A percentile compares a stretch with the other conserved stretches of the same genome.
These are phyloP conservation scores for Micrastur ruficollis DNA, from an alignment of 2,797 vertebrate genomes.

Conservation along the genomic window DNA sequence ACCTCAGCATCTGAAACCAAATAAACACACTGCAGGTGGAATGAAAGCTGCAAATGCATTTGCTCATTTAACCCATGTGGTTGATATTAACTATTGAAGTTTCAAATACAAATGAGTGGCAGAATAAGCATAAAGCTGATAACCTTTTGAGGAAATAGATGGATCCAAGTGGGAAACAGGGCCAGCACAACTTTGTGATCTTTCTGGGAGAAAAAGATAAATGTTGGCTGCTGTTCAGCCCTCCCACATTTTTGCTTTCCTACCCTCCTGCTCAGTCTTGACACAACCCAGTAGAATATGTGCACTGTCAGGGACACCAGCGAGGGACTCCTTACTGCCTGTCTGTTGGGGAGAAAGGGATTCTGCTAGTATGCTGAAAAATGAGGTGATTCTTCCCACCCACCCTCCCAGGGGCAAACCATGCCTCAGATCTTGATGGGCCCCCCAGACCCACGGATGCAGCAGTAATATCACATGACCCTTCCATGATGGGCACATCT, in stretches of 20 bases:
- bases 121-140: conserved; percentile 51
- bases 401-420: neutral
- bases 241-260: conserved; percentile 53
- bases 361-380: neutral
- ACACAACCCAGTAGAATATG: neutral
- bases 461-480: neutral
- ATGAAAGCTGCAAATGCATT: conserved; percentile 58
- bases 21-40: conserved; percentile 60
- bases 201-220: conserved; percentile 44
- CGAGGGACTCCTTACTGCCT: neutral
- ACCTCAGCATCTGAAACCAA: conserved; percentile 59
- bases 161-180: conserved; percentile 47
- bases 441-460: neutral
- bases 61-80: conserved; percentile 49
- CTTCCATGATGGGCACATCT: neutral
- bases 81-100: conserved; percentile 62
- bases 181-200: conserved; percentile 33
- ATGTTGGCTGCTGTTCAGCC: conserved; percentile 43
- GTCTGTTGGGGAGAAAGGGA: neutral
- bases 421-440: neutral
- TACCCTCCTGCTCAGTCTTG: conserved; percentile 44
- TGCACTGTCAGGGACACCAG: neutral
- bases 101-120: conserved; percentile 10
- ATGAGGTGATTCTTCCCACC: neutral
- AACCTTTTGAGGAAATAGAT: conserved; percentile 45